Conservation (phyloP, 53 echinoderm and acorn worm genomes). For the Astropecten irregularis region DNA sequence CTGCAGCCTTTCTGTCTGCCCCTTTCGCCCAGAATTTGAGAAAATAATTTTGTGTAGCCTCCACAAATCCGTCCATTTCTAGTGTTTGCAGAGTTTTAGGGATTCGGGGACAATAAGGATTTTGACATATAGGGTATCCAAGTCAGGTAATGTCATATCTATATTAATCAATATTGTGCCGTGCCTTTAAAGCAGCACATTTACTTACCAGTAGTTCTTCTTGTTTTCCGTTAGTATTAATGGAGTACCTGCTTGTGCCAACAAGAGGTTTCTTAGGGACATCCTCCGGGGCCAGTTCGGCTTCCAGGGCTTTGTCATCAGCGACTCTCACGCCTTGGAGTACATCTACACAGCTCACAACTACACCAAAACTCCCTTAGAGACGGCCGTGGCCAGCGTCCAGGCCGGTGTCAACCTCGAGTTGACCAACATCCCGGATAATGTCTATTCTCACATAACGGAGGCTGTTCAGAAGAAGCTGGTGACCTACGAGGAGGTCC, state of each 20-base stretch:
- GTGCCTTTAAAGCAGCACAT: too few relatives aligned
- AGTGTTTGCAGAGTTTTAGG: too few relatives aligned
- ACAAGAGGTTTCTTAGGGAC: slow-evolving; percentile 50
- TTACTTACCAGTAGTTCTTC: too few relatives aligned
- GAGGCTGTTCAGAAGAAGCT: slow-evolving; percentile 46
- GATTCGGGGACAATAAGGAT: too few relatives aligned
- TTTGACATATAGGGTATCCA: too few relatives aligned
- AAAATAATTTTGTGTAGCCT: too few relatives aligned
- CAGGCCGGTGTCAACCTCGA: slow-evolving; percentile 66
- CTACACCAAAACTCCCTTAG: slow-evolving; percentile 49
- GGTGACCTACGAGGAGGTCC: slow-evolving; percentile 11
- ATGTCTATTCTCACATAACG: slow-evolving; percentile 38
- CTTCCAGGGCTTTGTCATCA: slow-evolving; percentile 71
- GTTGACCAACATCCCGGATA: neutral
- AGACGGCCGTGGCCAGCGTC: slow-evolving; percentile 41
- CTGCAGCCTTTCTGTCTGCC: too few relatives aligned
- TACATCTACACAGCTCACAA: slow-evolving; percentile 13
- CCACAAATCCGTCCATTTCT: too few relatives aligned
- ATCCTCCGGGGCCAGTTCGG: slow-evolving; percentile 64
- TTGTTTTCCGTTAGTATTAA: too few relatives aligned
- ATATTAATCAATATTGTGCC: too few relatives aligned
- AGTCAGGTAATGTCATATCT: too few relatives aligned
- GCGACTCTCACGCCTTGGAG: slow-evolving; percentile 64
- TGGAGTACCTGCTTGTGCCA: slow-evolving; percentile 71
- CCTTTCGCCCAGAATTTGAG: too few relatives aligned